A percentile compares a stretch with the other conserved stretches of the same genome.
These are phyloP conservation scores for Drosophila kurseongensis DNA, from an alignment of 1,140 invertebrate species.

Conservation along the genomic window DNA sequence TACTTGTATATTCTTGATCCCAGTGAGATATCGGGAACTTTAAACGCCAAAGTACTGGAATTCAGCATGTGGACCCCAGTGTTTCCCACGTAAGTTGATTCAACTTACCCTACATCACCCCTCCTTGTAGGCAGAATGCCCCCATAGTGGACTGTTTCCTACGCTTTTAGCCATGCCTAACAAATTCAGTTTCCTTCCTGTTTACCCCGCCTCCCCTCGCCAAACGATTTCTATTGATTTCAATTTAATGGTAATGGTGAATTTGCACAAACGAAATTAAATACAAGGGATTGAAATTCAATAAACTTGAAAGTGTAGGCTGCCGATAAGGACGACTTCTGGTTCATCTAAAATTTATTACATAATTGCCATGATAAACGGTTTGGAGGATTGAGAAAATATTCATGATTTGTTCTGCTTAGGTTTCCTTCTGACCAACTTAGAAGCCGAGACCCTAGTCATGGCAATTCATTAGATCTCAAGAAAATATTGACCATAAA, in stretches of 20 bases:
- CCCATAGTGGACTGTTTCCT: background rate
- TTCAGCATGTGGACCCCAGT: no score
- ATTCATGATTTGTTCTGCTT: conserved; percentile 9
- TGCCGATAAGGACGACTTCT: background rate
- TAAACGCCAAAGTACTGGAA: no score
- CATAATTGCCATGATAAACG: conserved; percentile 11
- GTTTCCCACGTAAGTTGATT: no score
- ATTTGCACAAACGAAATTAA: conserved; percentile 7
- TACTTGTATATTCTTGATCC: no score
- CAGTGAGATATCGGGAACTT: no score
- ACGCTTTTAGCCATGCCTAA: background rate
- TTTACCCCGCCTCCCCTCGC: background rate
- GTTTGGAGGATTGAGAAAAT: background rate
- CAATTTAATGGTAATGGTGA: conserved; percentile 32
- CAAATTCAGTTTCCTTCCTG: background rate
- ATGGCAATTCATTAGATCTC: background rate
- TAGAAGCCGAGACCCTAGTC: background rate
- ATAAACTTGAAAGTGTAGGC: conserved; percentile 7
- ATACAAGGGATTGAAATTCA: conserved; percentile 5
- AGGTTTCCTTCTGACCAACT: background rate
- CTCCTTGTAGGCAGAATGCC: background rate
- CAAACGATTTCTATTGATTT: conserved; percentile 37
- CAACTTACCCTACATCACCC: background rate
- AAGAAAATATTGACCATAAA: conserved; percentile 30
- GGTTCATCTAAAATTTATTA: conserved; percentile 29